Percentiles rank a stretch among this genome's conserved stretches.
These are phyloP conservation scores for Triplophysa siluroides DNA, from an alignment of 2,113 vertebrate genomes.

Conservation along the genomic window DNA sequence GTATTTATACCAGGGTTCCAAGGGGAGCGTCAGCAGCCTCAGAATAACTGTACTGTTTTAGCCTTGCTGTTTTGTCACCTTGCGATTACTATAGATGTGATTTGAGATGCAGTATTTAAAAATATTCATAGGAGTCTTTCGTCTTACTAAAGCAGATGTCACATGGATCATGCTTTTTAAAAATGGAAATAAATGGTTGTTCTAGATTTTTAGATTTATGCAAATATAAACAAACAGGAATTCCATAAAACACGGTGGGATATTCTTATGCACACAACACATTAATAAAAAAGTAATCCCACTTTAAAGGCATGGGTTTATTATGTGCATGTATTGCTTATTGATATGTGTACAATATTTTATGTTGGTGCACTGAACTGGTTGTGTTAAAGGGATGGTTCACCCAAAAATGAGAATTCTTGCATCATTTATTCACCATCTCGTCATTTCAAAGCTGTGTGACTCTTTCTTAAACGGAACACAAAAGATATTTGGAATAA, in stretches of 20 bases:
- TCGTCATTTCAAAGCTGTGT: too few relatives aligned
- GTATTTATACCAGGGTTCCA: conserved; percentile 57
- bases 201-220: background rate
- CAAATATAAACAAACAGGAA: background rate
- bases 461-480: too few relatives aligned
- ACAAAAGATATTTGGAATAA: too few relatives aligned
- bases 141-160: background rate
- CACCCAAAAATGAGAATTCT: too few relatives aligned
- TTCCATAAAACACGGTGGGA: background rate
- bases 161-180: background rate
- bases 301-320: background rate
- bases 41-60: conserved; percentile 55
- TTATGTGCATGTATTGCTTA: background rate
- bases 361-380: background rate
- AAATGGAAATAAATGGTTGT: background rate
- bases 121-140: background rate
- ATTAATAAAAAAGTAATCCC: conserved; percentile 3
- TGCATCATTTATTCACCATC: too few relatives aligned
- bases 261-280: too few relatives aligned
- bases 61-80: conserved; percentile 12
- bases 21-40: conserved; percentile 51
- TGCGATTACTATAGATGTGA: conserved; percentile 7
- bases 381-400: background rate
- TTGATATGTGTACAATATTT: background rate
- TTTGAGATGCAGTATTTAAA: background rate